These are phyloP conservation scores for Gymnothorax javanicus DNA, from an alignment of 2,797 vertebrate species.

Conservation along the genomic window DNA sequence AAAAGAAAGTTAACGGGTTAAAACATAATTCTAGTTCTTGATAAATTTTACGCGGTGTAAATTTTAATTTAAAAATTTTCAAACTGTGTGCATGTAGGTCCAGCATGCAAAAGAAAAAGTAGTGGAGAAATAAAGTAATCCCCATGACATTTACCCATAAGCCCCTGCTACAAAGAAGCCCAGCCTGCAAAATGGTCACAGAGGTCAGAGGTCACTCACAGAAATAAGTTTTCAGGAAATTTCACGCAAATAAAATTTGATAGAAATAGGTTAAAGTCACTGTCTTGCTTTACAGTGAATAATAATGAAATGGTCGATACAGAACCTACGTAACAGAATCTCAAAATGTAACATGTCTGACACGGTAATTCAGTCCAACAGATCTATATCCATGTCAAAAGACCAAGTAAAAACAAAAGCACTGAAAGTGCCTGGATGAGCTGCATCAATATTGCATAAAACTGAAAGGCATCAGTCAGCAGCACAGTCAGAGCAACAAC, in stretches of 20 bases:
- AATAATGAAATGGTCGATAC: background rate
- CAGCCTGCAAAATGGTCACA: background rate
- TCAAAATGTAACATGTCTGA: background rate
- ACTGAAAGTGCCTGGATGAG: background rate
- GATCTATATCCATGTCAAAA: background rate
- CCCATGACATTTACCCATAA: conserved; percentile 7
- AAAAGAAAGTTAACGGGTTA: background rate
- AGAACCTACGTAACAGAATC: background rate
- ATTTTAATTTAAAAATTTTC: background rate
- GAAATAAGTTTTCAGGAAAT: background rate
- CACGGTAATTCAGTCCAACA: background rate
- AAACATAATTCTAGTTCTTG: conserved; percentile 7
- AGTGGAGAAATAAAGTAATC: background rate
- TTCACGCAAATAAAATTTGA: background rate
- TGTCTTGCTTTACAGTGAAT: background rate
- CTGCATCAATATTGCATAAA: background rate
- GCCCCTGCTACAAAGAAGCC: background rate
- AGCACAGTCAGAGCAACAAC: background rate
- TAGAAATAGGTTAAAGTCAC: background rate
- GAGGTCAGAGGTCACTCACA: background rate
- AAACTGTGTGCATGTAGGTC: conserved; percentile 14
- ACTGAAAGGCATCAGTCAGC: background rate
- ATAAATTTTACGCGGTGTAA: background rate
- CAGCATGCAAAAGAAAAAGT: conserved; percentile 6
- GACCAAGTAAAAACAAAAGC: background rate